Percentiles rank a stretch among this genome's conserved stretches.
These are phyloP conservation scores for Axea sp. DNA, from an alignment of 2,888 invertebrate species.

Conservation along the genomic window DNA sequence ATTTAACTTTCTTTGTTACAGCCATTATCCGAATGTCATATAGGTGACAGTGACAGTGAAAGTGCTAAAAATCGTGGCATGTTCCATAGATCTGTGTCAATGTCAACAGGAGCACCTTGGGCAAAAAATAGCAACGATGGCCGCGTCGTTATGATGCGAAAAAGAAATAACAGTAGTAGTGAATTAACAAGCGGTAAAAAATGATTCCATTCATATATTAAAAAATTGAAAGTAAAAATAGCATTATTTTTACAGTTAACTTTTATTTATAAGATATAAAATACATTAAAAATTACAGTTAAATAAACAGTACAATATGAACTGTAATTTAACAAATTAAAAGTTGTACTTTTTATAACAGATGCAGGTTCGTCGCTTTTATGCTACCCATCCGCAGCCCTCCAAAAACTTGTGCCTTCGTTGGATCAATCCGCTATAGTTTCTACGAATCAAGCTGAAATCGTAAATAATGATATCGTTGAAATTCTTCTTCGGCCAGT, in stretches of 20 bases:
- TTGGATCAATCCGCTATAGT: conserved; percentile 82
- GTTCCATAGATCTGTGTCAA: conserved; percentile 92
- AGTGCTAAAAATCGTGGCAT: conserved; percentile 81
- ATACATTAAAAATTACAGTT: too few species aligned
- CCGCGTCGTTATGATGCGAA: conserved; percentile 82
- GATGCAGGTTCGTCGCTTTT: conserved; percentile 90
- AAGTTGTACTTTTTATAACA: conserved; percentile 73
- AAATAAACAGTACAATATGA: too few species aligned
- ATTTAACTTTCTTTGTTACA: too few species aligned
- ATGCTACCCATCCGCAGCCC: conserved; percentile 93
- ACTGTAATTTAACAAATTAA: too few species aligned
- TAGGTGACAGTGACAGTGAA: conserved; percentile 81
- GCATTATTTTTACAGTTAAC: too few species aligned
- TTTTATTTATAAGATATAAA: too few species aligned
- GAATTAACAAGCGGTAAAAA: conserved; percentile 81
- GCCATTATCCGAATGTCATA: conserved; percentile 81
- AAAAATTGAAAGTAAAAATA: too few species aligned
- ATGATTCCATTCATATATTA: too few species aligned
- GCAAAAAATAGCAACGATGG: conserved; percentile 82
- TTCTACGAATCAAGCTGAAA: conserved; percentile 78
- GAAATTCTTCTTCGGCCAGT: conserved; percentile 89
- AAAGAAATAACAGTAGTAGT: conserved; percentile 86
- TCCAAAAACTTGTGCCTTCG: conserved; percentile 88
- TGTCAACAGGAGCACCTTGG: conserved; percentile 87
- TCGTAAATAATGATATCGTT: conserved; percentile 80